Conservation (phyloP, 64 coral and sea anemone genomes). For the Orbicella faveolata region DNA sequence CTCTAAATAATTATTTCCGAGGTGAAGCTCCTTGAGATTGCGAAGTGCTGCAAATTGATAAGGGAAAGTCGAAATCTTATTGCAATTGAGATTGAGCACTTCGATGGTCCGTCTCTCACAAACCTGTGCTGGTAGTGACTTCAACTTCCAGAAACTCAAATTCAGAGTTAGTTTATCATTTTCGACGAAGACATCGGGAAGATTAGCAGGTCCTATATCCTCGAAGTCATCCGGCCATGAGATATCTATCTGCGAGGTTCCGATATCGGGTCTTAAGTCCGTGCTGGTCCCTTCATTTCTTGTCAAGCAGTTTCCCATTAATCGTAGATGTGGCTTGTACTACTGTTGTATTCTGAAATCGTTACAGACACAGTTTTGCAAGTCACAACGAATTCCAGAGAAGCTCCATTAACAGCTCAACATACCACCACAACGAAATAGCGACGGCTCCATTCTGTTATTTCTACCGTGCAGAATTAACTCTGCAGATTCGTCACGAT, state of each 20-base stretch:
- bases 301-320: constrained; percentile 22
- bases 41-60: constrained; percentile 78
- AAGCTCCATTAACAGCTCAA: background rate
- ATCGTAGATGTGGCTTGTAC: background rate
- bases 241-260: constrained; percentile 32
- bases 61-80: constrained; percentile 79
- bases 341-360: background rate
- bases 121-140: constrained; percentile 58
- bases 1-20: constrained; percentile 79
- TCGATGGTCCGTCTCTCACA: constrained; percentile 48
- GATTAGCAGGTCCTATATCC: constrained; percentile 12
- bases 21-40: constrained; percentile 76
- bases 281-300: background rate
- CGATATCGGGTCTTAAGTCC: background rate
- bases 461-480: background rate
- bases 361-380: background rate
- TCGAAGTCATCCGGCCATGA: constrained; percentile 70
- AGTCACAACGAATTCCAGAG: background rate
- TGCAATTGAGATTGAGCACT: constrained; percentile 63
- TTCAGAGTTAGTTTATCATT: constrained; percentile 79
- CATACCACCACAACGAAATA: background rate
- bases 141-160: constrained; percentile 58
- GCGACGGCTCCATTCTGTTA: background rate
- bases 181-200: constrained; percentile 57
- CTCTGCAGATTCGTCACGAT: background rate